Conservation (phyloP, 2,797 vertebrate genomes). For the Mormyrops boulengeri region DNA sequence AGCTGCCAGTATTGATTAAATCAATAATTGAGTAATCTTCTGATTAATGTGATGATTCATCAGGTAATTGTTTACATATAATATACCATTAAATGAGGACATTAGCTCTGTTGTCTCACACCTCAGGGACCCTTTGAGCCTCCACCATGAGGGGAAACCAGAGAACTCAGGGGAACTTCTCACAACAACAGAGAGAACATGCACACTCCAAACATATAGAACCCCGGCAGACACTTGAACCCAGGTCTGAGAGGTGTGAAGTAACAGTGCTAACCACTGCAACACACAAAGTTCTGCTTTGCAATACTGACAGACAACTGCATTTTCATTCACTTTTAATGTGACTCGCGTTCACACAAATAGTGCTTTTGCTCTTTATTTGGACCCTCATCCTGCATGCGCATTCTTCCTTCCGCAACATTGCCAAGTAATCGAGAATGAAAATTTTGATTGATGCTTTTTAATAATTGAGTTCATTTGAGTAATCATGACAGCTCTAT, state of each 20-base stretch:
- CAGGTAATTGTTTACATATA: background rate
- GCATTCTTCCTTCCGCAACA: background rate
- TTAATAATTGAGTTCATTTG: background rate
- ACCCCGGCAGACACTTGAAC: background rate
- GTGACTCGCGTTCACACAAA: background rate
- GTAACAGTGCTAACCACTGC: background rate
- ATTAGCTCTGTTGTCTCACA: background rate
- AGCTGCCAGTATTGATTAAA: background rate
- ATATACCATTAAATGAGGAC: background rate
- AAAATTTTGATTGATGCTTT: background rate
- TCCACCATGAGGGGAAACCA: background rate
- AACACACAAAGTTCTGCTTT: background rate
- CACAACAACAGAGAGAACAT: background rate
- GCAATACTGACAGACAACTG: background rate
- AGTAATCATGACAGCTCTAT: background rate
- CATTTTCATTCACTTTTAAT: background rate
- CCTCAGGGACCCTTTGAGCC: background rate
- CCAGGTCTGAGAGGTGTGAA: background rate
- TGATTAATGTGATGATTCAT: background rate
- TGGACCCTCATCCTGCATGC: background rate
- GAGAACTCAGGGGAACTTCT: background rate
- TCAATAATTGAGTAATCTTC: background rate
- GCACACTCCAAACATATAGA: background rate
- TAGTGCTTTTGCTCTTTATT: background rate
- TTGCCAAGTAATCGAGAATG: background rate